Conservation (phyloP, 2,888 invertebrate genomes). For the Volucella inflata region DNA sequence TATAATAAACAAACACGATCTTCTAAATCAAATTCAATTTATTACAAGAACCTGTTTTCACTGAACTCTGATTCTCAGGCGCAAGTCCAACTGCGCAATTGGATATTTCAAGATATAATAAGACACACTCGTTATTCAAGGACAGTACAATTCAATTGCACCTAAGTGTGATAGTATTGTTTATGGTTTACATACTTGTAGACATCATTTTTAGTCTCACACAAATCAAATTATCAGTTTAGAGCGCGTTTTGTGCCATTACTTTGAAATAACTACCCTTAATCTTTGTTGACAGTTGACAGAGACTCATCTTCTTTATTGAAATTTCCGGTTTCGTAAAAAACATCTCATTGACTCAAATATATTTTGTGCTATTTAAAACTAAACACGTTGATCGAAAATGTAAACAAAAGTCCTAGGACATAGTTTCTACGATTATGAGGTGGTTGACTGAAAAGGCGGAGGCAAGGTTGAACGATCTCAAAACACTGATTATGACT, state of each 20-base stretch:
- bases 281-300: slow-evolving; percentile 11
- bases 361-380: slow-evolving; percentile 11
- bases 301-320: slow-evolving; percentile 51
- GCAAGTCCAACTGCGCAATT: slow-evolving; percentile 37
- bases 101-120: slow-evolving; percentile 42
- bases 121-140: slow-evolving; percentile 40
- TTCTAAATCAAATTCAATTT: slow-evolving; percentile 58
- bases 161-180: slow-evolving; percentile 3
- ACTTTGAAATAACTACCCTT: slow-evolving; percentile 14
- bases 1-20: not conserved
- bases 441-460: too few species aligned
- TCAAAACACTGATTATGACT: too few species aligned
- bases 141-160: slow-evolving; percentile 43
- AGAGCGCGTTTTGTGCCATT: slow-evolving; percentile 42
- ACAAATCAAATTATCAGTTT: slow-evolving; percentile 36
- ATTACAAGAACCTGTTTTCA: slow-evolving; percentile 30
- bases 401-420: slow-evolving; percentile 41
- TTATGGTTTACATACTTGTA: not conserved
- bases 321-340: slow-evolving; percentile 70
- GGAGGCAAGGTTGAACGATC: too few species aligned
- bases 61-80: not conserved
- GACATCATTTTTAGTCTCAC: slow-evolving; percentile 1
- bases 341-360: slow-evolving; percentile 14
- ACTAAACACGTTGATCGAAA: slow-evolving; percentile 65
- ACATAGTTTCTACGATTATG: not conserved